Evolutionary conservation across 2,113 vertebrate species (phyloP), one percentile per base, ranked within the genome.

Genomic region (Nothobranchius furzeri): DNA sequence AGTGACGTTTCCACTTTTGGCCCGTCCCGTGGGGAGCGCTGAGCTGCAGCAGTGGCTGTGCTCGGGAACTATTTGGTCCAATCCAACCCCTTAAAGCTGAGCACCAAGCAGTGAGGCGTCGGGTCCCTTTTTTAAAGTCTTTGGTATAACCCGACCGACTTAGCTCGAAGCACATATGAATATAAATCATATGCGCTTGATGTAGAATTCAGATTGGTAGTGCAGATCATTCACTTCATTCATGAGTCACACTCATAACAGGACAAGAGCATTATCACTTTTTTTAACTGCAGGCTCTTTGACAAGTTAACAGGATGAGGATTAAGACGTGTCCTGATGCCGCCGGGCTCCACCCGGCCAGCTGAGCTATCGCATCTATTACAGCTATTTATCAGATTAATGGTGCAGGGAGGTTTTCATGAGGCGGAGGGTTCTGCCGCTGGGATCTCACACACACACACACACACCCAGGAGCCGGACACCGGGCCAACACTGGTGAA

Each of bases 371-470:
- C 14, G 58, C 40, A 58, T 20, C 20, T 20, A 20, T 20, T 20
- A 20, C 20, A 20, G 20, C 20, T 20, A 20, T 47, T 46, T 55
- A 58, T 65, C 51, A 71, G 60, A 71, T 81, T 62, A 59, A 77
- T 7, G 35, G 55, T 13, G 43, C 69, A 42, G 46, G 64, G 37
- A 40, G 20, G n/a, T 67, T 53, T 68, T 70, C 30, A 54, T 36
- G 67, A 51, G 70, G 61, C 49, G 36, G 37, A 15, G 14, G 54
- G 48, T 17, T 53, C 64, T 50, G 58, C 46, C 12, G 37, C 37
- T 42, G 5, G 59, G 49, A 54, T 47, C n/a, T 53, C 11, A 9
- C 75, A 1, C 56, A 5, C 37, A 9, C 75, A 1, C 56, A 5
- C 37, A 20, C 20, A 20, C 20, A 20, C 20, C 1, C 20, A 20